Base-by-base conservation (phyloP, 2,113 vertebrate genomes). In the Antigone vipio region DNA sequence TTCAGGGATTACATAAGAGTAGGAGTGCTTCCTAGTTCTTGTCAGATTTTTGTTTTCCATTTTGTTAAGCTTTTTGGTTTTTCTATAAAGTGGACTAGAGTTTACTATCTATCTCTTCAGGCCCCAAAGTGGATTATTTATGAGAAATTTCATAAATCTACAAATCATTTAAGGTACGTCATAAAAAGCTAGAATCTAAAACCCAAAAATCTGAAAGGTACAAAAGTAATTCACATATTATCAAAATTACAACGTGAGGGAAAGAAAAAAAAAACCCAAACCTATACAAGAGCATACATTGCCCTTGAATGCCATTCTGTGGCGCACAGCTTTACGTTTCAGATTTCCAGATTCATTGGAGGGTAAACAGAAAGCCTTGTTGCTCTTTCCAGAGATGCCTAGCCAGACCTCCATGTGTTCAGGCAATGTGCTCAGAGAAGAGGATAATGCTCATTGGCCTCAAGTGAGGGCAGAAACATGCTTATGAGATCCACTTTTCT, bases 291-390 rank as follows among this genome's bases (percentile, higher is more conserved):
- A 50, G 5, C 20, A 42, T 10, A 21, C 3, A 42, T 2, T n/a
- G 27, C 11, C 19, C 40, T 78, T 49, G 66, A 58, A 8, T 9
- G 13, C 4, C 9, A n/a, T 79, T 92, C 34, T 26, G 22, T 62
- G 26, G 15, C 32, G 85, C 49, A 58, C 1, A 5, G 45, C 7
- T 52, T 52, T 17, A 11, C 0, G 0, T 22, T 73, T 92, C n/a
- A 3, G 22, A 26, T 50, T 79, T 95, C 47, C 9, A 52, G 24
- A 14, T n/a, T 75, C 38, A 82, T 59, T 60, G 52, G 34, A 76
- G 26, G 9, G 24, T 44, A 68, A 83, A 49, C 2, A 64, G 14
- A 67, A 87, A 62, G 35, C 5, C 20, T 59, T 15, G 64, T 89
- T n/a, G 9, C 22, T 47, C 13, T 72, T 85, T 64, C 44, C 6